Percentiles rank a stretch among this genome's conserved stretches.
These are phyloP conservation scores for Pseudopipra pipra DNA, from an alignment of 2,113 vertebrate species.

Conservation along the genomic window DNA sequence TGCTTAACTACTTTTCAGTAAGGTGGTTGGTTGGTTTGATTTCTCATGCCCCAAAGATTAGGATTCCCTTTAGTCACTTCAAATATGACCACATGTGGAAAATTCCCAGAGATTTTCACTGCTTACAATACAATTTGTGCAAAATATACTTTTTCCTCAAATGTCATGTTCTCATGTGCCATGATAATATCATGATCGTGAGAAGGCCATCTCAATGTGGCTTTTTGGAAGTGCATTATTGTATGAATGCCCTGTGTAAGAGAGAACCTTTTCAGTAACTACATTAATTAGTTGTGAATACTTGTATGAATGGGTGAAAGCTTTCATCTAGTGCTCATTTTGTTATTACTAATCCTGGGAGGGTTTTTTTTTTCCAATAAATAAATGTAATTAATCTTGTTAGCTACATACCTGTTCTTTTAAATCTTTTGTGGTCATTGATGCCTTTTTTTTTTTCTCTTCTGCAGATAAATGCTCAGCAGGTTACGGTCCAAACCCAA, in stretches of 20 bases:
- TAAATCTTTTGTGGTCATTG: not conserved
- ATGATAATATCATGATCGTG: not conserved
- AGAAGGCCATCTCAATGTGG: not conserved
- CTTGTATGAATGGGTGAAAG: not conserved
- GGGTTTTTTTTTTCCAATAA: not conserved
- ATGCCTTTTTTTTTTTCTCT: not conserved
- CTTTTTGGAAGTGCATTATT: not conserved
- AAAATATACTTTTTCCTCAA: not conserved
- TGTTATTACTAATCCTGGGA: not conserved
- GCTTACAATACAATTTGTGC: not conserved
- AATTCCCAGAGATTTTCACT: not conserved
- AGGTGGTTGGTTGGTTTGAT: not conserved
- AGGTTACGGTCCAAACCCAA: constrained; percentile 86
- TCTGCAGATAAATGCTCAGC: constrained; percentile 75
- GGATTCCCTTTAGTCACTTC: not conserved
- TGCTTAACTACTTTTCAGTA: not conserved
- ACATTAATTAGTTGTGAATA: not conserved
- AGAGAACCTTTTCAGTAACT: not conserved
- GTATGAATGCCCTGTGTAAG: not conserved
- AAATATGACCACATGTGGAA: not conserved
- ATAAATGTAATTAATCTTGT: not conserved
- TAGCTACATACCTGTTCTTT: not conserved
- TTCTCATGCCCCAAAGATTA: not conserved
- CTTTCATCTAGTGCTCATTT: not conserved
- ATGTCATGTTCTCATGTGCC: not conserved